Evolutionary conservation across 2,888 invertebrate genomes (phyloP), one percentile per base, ranked within the genome.

Genomic region (Mythimna loreyi): DNA sequence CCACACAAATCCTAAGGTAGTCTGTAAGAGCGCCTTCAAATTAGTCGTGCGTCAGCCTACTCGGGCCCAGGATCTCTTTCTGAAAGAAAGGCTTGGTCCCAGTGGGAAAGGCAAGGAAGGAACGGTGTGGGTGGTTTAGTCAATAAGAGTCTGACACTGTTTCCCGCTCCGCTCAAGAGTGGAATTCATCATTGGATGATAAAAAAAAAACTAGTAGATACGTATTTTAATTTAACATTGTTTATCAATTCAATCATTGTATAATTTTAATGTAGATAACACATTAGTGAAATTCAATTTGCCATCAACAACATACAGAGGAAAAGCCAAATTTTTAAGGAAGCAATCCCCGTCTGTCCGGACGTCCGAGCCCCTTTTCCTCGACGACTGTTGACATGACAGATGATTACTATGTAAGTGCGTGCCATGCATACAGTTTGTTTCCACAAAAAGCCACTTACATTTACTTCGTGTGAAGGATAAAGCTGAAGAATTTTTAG

Each of bases 281-380:
- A 36, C 13, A 57, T 40, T 23, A 36, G 11, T 40, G 40, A 21
- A n/a, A 61, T 43, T 47, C 9, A 55, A n/a, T n/a, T 52, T 62
- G 13, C 2, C 28, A 21, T 19, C n/a, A 13, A 21, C 52, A 28
- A 30, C 33, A 13, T 55, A 6, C 3, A 49, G 6, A 67, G 11
- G 21, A 62, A 60, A 65, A 57, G 49, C 50, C 61, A 49, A 68
- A 67, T 69, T 71, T 77, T 74, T 68, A 67, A 49, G 55, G 47
- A 72, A 62, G 66, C 72, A 80, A 80, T 83, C 71, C 58, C 56
- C 72, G 78, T 80, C 83, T 70, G 70, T 83, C 75, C 40, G 25
- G 6, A 68, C 45, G 81, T 82, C 72, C 56, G 33, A 23, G 45
- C 56, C 64, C 45, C 40, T 47, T 76, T 73, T 64, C 55, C 61